Percentiles rank a stretch among this genome's conserved stretches.
phyloP scores from a whole-genome alignment of 2,797 vertebrate genomes.

The Nothura maculosa region DNA sequence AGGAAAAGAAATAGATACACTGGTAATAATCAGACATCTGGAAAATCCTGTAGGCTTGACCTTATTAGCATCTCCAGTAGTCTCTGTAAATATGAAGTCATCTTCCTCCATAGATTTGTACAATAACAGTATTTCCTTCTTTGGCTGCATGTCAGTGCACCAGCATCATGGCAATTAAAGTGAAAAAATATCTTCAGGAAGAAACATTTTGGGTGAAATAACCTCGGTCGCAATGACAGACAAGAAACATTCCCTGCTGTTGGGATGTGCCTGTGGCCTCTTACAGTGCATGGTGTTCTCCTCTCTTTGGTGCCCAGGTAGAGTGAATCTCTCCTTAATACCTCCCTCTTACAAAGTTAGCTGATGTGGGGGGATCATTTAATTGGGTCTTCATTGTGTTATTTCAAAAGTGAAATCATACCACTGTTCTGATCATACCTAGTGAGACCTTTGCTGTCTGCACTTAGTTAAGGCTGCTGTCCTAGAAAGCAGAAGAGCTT shows the following conservation, averaged over 20 bases:
- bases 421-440: neutral
- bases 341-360: neutral
- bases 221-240: neutral
- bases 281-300: neutral
- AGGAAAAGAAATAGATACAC: neutral
- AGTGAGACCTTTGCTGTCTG: neutral
- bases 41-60: neutral
- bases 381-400: neutral
- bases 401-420: constrained; percentile 25
- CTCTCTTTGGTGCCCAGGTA: neutral
- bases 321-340: constrained; percentile 8
- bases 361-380: neutral
- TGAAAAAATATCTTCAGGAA: neutral
- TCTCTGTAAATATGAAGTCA: neutral
- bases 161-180: neutral
- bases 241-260: neutral
- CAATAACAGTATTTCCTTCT: neutral
- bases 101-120: neutral
- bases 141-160: neutral
- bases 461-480: neutral
- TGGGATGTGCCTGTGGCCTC: neutral
- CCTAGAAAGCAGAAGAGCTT: constrained; percentile 21
- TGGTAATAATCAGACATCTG: neutral
- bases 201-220: neutral
- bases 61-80: neutral